These are phyloP conservation scores for Eubasilissa regina DNA, from an alignment of 1,140 invertebrate species.

Conservation along the genomic window DNA sequence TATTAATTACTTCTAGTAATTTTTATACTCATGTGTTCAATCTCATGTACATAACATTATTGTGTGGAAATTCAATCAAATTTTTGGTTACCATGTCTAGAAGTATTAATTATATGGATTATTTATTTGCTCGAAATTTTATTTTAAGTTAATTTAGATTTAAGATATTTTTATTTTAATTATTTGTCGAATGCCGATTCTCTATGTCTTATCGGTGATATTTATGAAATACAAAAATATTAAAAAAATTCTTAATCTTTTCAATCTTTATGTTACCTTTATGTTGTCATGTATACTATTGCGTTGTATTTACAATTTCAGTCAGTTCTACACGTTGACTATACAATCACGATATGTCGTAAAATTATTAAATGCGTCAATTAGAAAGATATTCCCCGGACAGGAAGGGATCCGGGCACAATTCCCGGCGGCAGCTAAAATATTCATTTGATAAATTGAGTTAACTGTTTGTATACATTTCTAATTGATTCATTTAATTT, in stretches of 20 bases:
- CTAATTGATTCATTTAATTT: too few relatives aligned
- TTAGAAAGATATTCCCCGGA: not conserved
- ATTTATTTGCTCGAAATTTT: slow-evolving; percentile 43
- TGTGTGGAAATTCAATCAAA: slow-evolving; percentile 36
- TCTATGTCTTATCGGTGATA: slow-evolving; percentile 12
- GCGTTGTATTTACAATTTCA: not conserved
- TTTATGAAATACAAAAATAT: slow-evolving; percentile 35
- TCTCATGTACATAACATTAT: slow-evolving; percentile 4
- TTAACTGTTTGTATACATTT: too few relatives aligned
- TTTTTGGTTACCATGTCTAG: slow-evolving; percentile 41
- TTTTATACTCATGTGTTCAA: slow-evolving; percentile 39
- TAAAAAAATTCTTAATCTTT: slow-evolving; percentile 14
- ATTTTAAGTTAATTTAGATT: slow-evolving; percentile 26
- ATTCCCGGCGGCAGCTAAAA: too few relatives aligned
- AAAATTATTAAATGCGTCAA: not conserved
- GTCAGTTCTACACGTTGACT: not conserved
- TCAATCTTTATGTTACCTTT: not conserved
- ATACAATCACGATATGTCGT: not conserved
- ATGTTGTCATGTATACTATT: not conserved
- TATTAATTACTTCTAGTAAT: slow-evolving; percentile 3
- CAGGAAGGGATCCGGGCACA: not conserved
- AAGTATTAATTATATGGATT: slow-evolving; percentile 34
- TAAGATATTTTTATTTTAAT: slow-evolving; percentile 41
- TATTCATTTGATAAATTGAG: too few relatives aligned
- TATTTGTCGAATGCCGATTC: not conserved